phyloP scores from a whole-genome alignment of 2,797 vertebrate genomes.

The Scolopax rusticola region DNA sequence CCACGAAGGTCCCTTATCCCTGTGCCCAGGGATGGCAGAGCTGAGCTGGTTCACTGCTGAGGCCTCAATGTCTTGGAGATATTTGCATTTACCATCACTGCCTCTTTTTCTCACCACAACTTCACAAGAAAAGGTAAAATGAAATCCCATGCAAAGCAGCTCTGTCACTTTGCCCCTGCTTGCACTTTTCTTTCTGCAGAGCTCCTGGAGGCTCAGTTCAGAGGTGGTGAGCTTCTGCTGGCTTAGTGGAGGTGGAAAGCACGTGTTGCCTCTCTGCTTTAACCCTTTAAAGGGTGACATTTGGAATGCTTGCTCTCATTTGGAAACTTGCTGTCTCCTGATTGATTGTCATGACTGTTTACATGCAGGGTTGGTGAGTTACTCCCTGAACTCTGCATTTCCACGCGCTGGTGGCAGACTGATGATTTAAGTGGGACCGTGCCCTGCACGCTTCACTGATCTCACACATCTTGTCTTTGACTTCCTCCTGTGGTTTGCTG shows the following conservation, averaged over 20 bases:
- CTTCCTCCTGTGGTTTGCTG: background rate
- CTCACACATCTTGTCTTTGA: background rate
- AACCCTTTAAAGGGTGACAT: background rate
- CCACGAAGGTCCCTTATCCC: background rate
- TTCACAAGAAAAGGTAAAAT: background rate
- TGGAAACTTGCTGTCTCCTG: background rate
- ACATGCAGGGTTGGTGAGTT: background rate
- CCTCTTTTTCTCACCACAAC: background rate
- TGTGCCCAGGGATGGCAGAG: background rate
- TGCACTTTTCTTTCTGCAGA: constrained; percentile 10
- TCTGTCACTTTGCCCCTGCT: background rate
- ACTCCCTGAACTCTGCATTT: background rate
- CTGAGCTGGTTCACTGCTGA: background rate
- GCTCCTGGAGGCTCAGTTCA: background rate
- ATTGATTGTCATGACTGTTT: background rate
- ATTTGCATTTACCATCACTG: constrained; percentile 26
- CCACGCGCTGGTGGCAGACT: background rate
- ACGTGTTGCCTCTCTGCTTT: background rate
- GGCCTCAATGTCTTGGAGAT: background rate
- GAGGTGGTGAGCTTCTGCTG: background rate
- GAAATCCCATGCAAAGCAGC: constrained; percentile 19
- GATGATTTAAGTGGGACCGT: background rate
- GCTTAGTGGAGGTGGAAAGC: background rate
- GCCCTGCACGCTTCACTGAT: background rate
- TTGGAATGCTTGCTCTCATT: background rate